Evolutionary conservation across 2,888 invertebrate genomes (phyloP).

Genomic region (Dasypolia templi): DNA sequence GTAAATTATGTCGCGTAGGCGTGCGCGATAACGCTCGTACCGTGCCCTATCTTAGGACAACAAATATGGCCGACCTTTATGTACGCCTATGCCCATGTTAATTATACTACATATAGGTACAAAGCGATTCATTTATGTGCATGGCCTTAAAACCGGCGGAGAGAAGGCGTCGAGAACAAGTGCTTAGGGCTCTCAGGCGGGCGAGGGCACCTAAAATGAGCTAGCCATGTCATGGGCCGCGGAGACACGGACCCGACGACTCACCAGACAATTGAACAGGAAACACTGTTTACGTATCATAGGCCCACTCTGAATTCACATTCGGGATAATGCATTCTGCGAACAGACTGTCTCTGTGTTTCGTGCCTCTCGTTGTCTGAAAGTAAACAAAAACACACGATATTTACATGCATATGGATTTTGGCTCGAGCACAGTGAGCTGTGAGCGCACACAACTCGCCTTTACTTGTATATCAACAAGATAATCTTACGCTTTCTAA

Average conservation of each 20-base stretch:
- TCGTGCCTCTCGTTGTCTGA: constrained; percentile 43
- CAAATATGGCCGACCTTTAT: constrained; percentile 59
- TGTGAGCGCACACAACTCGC: constrained; percentile 28
- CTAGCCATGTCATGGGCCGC: constrained; percentile 33
- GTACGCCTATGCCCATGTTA: constrained; percentile 38
- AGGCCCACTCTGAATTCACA: constrained; percentile 27
- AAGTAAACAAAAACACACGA: constrained; percentile 63
- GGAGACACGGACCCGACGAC: constrained; percentile 5
- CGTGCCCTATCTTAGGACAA: constrained; percentile 59
- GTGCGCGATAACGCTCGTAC: constrained; percentile 55
- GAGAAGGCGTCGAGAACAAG: constrained; percentile 56
- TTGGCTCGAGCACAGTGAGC: constrained; percentile 45
- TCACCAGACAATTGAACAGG: constrained; percentile 30
- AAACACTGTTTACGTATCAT: constrained; percentile 21
- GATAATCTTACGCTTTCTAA: constrained; percentile 64
- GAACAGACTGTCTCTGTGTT: constrained; percentile 37
- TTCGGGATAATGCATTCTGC: constrained; percentile 39
- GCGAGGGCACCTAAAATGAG: constrained; percentile 42
- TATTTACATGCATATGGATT: constrained; percentile 65
- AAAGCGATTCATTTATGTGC: constrained; percentile 48
- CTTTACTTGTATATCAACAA: constrained; percentile 40
- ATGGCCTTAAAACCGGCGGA: constrained; percentile 47
- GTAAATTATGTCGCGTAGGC: constrained; percentile 64
- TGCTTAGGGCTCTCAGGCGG: constrained; percentile 36
- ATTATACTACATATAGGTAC: constrained; percentile 43